Conservation (phyloP, 2,888 invertebrate genomes). For the Orchesellides sinensis region DNA sequence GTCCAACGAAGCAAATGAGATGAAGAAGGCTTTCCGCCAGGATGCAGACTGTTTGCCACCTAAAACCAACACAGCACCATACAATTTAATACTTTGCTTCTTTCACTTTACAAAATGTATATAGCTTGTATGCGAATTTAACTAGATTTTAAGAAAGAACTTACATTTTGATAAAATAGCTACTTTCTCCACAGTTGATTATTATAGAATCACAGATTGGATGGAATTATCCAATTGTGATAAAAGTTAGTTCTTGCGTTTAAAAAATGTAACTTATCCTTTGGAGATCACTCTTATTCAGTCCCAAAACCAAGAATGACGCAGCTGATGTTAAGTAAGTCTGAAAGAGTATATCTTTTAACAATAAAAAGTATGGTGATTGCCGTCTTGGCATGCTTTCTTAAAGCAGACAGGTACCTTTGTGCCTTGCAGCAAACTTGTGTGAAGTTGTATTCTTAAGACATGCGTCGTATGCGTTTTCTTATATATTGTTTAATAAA, state of each 20-base stretch:
- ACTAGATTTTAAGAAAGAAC: no score
- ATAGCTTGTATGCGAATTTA: neutral
- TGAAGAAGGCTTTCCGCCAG: slow-evolving; percentile 54
- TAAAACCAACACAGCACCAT: neutral
- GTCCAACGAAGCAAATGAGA: slow-evolving; percentile 65
- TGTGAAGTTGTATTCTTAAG: neutral
- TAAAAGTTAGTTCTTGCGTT: no score
- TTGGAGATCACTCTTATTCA: slow-evolving; percentile 24
- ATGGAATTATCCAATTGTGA: no score
- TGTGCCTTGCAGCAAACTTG: neutral
- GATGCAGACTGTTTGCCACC: slow-evolving; percentile 40
- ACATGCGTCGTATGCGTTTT: no score
- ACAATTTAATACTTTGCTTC: neutral
- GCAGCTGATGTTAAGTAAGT: neutral
- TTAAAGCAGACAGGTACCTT: neutral
- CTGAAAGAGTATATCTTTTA: neutral
- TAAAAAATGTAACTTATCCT: neutral
- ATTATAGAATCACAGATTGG: no score
- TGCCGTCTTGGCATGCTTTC: no score
- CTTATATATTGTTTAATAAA: no score
- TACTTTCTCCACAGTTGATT: no score
- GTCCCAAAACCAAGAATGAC: slow-evolving; percentile 22
- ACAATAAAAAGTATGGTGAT: no score
- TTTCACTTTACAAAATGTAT: neutral
- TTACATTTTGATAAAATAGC: neutral